These are phyloP conservation scores for Colius striatus DNA, from an alignment of 2,113 vertebrate species.

Conservation along the genomic window DNA sequence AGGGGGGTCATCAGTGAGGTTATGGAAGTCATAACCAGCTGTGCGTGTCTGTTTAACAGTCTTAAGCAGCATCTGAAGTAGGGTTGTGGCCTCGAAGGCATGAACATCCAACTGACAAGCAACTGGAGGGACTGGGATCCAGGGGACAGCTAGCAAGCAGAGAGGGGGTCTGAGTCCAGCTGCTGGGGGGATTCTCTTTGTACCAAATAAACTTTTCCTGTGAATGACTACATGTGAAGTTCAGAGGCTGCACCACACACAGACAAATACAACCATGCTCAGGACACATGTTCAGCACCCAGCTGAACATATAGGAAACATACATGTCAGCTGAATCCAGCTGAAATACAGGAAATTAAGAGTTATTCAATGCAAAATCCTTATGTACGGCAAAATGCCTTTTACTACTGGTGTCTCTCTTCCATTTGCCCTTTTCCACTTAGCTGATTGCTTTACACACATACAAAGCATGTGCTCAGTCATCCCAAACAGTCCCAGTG, in stretches of 20 bases:
- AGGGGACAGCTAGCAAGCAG: fast-evolving
- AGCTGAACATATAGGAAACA: neutral
- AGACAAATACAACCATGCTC: fast-evolving
- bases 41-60: neutral
- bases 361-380: neutral
- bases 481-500: neutral
- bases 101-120: neutral
- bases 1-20: neutral
- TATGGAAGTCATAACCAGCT: neutral
- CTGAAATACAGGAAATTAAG: neutral
- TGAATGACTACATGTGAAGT: neutral
- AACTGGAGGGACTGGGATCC: neutral
- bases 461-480: neutral
- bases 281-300: neutral
- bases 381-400: neutral
- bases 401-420: neutral
- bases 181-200: neutral
- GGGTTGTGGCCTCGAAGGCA: neutral
- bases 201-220: neutral
- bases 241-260: neutral
- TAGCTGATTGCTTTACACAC: neutral
- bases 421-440: neutral
- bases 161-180: fast-evolving
- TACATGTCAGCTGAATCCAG: no score
- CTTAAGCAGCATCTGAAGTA: neutral